Evolutionary conservation across 2,113 vertebrate species (phyloP), one percentile per base, ranked within the genome.

Genomic region (Ahaetulla prasina): DNA sequence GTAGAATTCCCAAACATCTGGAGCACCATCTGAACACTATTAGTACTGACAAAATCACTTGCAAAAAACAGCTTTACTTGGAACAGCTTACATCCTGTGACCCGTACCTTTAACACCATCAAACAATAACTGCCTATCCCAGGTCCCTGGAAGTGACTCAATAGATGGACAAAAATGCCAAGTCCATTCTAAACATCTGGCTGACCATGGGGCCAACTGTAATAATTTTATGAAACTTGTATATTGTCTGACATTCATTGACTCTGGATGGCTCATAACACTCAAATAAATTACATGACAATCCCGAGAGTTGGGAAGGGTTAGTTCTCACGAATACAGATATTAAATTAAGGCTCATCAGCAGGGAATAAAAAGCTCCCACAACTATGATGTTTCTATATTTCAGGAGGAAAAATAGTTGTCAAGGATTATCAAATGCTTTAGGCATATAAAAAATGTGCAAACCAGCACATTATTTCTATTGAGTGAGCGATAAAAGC

Each of bases 401-500:
- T 94, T 95, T 93, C 14, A 90, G 92, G 57, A 1, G 94, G 94
- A 43, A 80, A 94, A 93, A 96, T 1, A 94, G 53, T 80, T 95
- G 45, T 88, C 60, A 54, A 87, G 57, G 27, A 92, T 88, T 63
- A 93, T 94, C 91, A 91, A 93, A 53, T 90, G 92, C 85, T 94
- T 95, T 93, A 92, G 50, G 91, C 88, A 80, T 91, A 54, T 8
- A 91, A 95, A 95, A 95, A 93, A 92, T 94, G 92, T 90, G 93
- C 84, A 94, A 93, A 95, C 47, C 91, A 88, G 91, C 47, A 45
- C 39, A 93, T 94, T 95, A 94, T 93, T 94, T 94, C 90, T 91
- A 87, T 91, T 96, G 95, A 96, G 95, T 96, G 92, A 88, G 92
- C 87, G 95, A 94, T 94, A 94, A 96, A 85, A 95, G 93, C 87